Percentiles rank a stretch among this genome's conserved stretches.
These are phyloP conservation scores for Aphaenogaster ashmeadi DNA, from an alignment of 1,140 invertebrate genomes.

Conservation along the genomic window DNA sequence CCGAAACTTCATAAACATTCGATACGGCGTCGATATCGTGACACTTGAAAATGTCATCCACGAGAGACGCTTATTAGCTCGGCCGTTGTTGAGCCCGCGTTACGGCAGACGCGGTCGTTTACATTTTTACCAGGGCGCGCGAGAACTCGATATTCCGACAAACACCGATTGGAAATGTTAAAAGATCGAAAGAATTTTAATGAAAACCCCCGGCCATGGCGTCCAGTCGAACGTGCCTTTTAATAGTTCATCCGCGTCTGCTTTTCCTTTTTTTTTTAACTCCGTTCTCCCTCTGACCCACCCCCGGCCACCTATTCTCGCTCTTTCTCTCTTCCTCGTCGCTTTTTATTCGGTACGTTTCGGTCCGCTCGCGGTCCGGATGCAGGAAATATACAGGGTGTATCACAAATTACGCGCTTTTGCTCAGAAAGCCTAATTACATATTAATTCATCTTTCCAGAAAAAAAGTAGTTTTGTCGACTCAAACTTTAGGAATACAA, in stretches of 20 bases:
- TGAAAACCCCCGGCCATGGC: slow-evolving; percentile 76
- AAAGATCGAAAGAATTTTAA: slow-evolving; percentile 80
- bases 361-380: slow-evolving; percentile 72
- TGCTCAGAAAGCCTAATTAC: neutral
- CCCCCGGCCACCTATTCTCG: slow-evolving; percentile 35
- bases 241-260: slow-evolving; percentile 79
- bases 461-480: neutral
- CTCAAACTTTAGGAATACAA: neutral
- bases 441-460: neutral
- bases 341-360: slow-evolving; percentile 74
- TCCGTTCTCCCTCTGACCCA: slow-evolving; percentile 17
- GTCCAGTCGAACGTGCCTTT: slow-evolving; percentile 76
- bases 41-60: slow-evolving; percentile 59
- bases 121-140: slow-evolving; percentile 75
- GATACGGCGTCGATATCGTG: slow-evolving; percentile 20
- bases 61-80: slow-evolving; percentile 55
- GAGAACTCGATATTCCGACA: slow-evolving; percentile 79
- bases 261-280: slow-evolving; percentile 63
- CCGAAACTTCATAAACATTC: slow-evolving; percentile 34
- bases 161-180: slow-evolving; percentile 79
- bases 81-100: slow-evolving; percentile 59
- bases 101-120: slow-evolving; percentile 67
- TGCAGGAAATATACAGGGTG: slow-evolving; percentile 75
- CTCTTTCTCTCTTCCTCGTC: slow-evolving; percentile 31
- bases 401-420: slow-evolving; percentile 29